A percentile compares a stretch with the other conserved stretches of the same genome.
These are phyloP conservation scores for Athalia cordata DNA, from an alignment of 2,888 invertebrate species.

Conservation along the genomic window DNA sequence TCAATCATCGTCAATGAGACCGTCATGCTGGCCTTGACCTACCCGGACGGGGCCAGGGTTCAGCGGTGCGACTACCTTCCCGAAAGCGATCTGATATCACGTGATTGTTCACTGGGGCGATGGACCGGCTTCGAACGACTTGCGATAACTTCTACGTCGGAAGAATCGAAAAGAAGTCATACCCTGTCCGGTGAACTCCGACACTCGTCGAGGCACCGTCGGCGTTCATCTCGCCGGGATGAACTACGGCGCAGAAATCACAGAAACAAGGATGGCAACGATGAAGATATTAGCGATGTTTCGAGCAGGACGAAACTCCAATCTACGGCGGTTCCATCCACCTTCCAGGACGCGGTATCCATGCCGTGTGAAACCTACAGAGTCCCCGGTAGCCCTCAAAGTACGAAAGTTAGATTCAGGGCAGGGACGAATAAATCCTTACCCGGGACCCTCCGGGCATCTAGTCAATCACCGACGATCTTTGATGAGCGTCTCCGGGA, in stretches of 20 bases:
- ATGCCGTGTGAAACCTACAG: too few relatives aligned
- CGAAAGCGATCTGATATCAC: slow-evolving; percentile 17
- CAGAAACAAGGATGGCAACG: slow-evolving; percentile 22
- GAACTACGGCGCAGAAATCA: slow-evolving; percentile 1
- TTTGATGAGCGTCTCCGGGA: slow-evolving; percentile 47
- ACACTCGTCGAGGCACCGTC: not conserved
- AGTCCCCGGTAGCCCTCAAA: too few relatives aligned
- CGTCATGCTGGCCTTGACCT: slow-evolving; percentile 70
- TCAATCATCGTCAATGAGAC: slow-evolving; percentile 63
- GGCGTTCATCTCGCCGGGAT: not conserved
- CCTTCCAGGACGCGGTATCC: too few relatives aligned
- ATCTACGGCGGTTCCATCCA: too few relatives aligned
- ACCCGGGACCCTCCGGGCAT: not conserved
- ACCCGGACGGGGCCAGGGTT: slow-evolving; percentile 69
- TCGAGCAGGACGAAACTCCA: not conserved
- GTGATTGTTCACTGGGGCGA: not conserved
- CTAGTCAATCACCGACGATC: slow-evolving; percentile 19
- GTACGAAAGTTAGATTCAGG: too few relatives aligned
- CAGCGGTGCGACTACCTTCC: slow-evolving; percentile 66
- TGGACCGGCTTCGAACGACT: slow-evolving; percentile 4
- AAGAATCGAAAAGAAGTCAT: not conserved
- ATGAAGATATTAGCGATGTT: not conserved
- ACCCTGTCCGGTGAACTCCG: not conserved
- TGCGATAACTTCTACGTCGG: not conserved
- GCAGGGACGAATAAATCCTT: too few relatives aligned